phyloP scores from a whole-genome alignment of 2,888 invertebrate species.

The Brachynemurus nebulosus region DNA sequence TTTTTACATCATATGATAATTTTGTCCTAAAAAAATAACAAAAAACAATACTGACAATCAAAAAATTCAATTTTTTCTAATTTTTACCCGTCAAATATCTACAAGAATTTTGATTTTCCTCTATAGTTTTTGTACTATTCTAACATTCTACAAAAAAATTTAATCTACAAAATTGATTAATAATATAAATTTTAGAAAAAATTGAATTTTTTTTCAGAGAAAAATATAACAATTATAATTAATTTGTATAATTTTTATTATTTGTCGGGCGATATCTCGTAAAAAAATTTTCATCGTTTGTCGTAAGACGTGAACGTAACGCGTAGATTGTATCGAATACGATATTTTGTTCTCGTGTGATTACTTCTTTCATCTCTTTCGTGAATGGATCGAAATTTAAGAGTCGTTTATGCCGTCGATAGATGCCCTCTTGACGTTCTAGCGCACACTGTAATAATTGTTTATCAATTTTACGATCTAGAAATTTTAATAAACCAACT shows the following conservation, averaged over 20 bases:
- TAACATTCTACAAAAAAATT: no score
- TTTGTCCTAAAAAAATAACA: no score
- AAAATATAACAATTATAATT: background rate
- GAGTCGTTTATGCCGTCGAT: constrained; percentile 49
- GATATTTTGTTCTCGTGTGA: constrained; percentile 34
- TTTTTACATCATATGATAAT: no score
- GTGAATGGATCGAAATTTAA: constrained; percentile 58
- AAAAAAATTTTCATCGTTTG: constrained; percentile 3
- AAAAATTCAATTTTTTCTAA: no score
- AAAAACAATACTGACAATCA: no score
- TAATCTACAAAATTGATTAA: no score
- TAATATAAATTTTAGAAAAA: no score
- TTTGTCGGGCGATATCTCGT: background rate
- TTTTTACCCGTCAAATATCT: no score
- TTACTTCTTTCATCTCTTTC: constrained; percentile 40
- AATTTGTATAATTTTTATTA: background rate
- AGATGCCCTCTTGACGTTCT: constrained; percentile 53
- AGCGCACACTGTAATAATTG: constrained; percentile 42
- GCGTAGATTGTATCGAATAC: constrained; percentile 36
- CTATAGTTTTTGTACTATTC: no score
- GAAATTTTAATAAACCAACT: constrained; percentile 41
- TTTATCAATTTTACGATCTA: constrained; percentile 30
- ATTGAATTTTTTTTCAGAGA: constrained; percentile 2
- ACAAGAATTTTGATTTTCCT: no score
- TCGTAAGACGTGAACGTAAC: constrained; percentile 19